Evolutionary conservation across 92 coral and sea anemone genomes (phyloP), one percentile per base, ranked within the genome.

Genomic region (Palythoa grandiflora): DNA sequence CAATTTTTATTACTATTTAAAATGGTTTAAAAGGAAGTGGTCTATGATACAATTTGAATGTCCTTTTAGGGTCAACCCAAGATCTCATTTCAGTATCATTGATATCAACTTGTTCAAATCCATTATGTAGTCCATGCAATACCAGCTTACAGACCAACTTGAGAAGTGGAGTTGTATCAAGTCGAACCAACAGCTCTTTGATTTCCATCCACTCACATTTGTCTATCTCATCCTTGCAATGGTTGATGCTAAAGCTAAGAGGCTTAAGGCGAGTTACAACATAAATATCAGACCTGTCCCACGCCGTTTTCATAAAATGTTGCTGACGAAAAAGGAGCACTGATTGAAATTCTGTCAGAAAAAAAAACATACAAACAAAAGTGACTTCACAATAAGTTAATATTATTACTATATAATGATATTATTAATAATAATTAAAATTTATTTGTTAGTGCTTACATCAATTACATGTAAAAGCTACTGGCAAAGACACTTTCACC

Each of bases 141-240:
- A 91, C 91, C 53, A 95, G 68, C 68, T 93, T 93, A 13, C 94
- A 92, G 9, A 92, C 98, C 44, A 93, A 47, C 80, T 94, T 93
- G 78, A 89, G 88, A 71, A 93, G 71, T 3, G 98, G 96, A 16
- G 94, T 88, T 7, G 96, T 93, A 73, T 95, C 98, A 15, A 93
- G 57, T 35, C 93, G 93, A 37, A 80, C 63, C 47, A 95, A 75
- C 50, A 95, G 84, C 12, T 91, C 88, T 47, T 83, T 60, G 38
- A 95, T 84, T 53, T 93, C 83, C 98, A 95, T 95, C 98, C 98
- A 95, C 61, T 91, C 72, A 51, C 98, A 94, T 53, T 80, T 88
- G 21, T 88, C 93, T 38, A 95, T 93, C 86, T 95, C 98, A 65
- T 95, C 93, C 61, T 89, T 91, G 71, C 98, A 95, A 65, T 55